phyloP scores from a whole-genome alignment of 2,888 invertebrate genomes.

The Tolmerus cingulatus region DNA sequence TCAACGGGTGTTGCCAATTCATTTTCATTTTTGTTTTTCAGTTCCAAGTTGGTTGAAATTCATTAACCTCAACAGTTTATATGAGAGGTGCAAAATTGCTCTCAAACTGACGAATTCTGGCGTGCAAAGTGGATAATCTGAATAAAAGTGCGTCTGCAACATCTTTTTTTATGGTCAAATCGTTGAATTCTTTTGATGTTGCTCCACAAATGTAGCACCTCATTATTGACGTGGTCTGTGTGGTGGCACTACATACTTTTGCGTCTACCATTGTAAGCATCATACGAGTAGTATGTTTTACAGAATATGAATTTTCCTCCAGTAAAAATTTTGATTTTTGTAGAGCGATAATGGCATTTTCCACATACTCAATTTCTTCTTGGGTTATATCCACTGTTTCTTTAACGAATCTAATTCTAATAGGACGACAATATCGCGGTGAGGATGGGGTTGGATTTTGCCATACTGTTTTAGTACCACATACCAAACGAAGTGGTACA shows the following conservation, averaged over 20 bases:
- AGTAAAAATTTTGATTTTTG: no score
- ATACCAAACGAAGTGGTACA: background rate
- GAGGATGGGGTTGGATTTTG: conserved; percentile 12
- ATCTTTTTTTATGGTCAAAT: background rate
- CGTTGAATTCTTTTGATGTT: conserved; percentile 45
- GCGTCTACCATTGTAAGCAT: conserved; percentile 39
- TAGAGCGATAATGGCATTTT: no score
- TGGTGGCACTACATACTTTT: conserved; percentile 38
- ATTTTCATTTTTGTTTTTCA: no score
- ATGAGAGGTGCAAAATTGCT: conserved; percentile 54
- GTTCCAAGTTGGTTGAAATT: no score
- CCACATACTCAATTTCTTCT: no score
- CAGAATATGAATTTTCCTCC: background rate
- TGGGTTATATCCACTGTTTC: no score
- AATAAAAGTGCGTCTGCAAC: background rate
- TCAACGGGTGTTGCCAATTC: no score
- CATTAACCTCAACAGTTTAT: no score
- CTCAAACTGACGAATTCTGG: conserved; percentile 54
- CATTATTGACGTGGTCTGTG: conserved; percentile 37
- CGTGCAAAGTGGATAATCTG: conserved; percentile 38
- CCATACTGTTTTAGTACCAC: background rate
- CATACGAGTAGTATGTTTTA: background rate
- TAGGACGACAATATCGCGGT: background rate
- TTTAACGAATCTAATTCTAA: no score
- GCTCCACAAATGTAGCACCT: conserved; percentile 46